Base-by-base conservation (phyloP, 2,797 vertebrate genomes). In the Coranthus polyacanthus region DNA sequence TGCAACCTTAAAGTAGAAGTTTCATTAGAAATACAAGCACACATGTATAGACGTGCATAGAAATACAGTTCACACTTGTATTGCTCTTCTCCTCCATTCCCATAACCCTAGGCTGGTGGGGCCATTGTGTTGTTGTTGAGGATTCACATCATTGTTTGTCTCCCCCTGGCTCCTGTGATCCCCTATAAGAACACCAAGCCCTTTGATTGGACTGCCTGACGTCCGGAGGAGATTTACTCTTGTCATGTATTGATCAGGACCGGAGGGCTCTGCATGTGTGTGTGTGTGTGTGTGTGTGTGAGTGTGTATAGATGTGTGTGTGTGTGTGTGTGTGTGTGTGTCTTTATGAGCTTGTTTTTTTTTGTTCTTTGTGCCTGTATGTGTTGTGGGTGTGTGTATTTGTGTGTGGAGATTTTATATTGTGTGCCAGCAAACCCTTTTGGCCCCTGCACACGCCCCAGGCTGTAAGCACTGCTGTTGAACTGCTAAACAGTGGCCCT, bases 171-270 rank as follows among this genome's bases (percentile, higher is more conserved):
- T 90, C 79, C 82, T 89, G 88, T 92, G 91, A 92, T 92, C 90
- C 90, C 86, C 78, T 86, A 90, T 88, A 92, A 92, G 89, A 91
- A 90, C 89, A 89, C 80, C 88, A 43, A 85, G 90, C 82, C 88
- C 84, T 92, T 92, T 94, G 92, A 94, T 93, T 93, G 91, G 92
- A 88, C 90, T 85, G 87, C 87, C 89, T 88, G 85, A 90, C 85
- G 84, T 91, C 90, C 90, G 79, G 91, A 92, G 89, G 90, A 93
- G 93, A 92, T 93, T 93, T 93, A 92, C 90, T 92, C 87, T 90
- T 93, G 90, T 93, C 92, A 92, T 92, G 87, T 93, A 93, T 94
- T 93, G 93, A 93, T 94, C 90, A 92, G 85, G 84, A 91, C 93
- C 85, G 86, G 80, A 90, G 91, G 89, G 84, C 85, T 89, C 83